Evolutionary conservation across 2,888 invertebrate species (phyloP), one percentile per base, ranked within the genome.

Genomic region (Phania funesta): DNA sequence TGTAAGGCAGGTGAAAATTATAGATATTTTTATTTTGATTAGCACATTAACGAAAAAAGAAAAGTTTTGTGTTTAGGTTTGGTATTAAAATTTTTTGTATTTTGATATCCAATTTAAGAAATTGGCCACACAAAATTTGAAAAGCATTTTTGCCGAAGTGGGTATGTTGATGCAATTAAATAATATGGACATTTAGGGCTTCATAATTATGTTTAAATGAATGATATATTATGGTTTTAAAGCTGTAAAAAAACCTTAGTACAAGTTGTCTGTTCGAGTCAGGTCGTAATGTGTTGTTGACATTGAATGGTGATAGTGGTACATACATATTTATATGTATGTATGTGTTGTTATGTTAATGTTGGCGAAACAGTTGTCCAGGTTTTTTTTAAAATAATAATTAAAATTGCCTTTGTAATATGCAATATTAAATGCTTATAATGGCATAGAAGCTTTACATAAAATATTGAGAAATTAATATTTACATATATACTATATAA

Each of bases 1-100:
- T 67, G 75, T 29, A 76, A 76, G 50, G 58, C 58, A 67, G 20
- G 54, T 67, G 48, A 67, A 48, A 76, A 76, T 60, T 58, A 50
- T 75, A 74, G 18, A 64, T 48, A 64, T 16, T 18, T 71, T 35
- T 32, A 41, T 35, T 38, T 65, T 75, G 35, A 20, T 65, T 75
- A 48, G 64, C 54, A 65, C 24, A 75, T 65, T 62, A 32, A 32
- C 20, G 44, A 18, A 22, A 16, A 62, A 41, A 18, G 35, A 46
- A 32, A n/a, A 29, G 26, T 7, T 46, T 64, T 26, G 29, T 62
- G 38, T 62, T 65, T 48, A 38, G 41, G n/a, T 68, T 38, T 7
- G n/a, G 7, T 54, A 2, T 41, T 68, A 0, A 4, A 9, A 2
- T 65, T 9, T 44, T 6, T 24, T 16, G 6, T 48, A 6, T 48